Base-by-base conservation (phyloP, 2,113 vertebrate genomes). In the Phainopepla nitens region DNA sequence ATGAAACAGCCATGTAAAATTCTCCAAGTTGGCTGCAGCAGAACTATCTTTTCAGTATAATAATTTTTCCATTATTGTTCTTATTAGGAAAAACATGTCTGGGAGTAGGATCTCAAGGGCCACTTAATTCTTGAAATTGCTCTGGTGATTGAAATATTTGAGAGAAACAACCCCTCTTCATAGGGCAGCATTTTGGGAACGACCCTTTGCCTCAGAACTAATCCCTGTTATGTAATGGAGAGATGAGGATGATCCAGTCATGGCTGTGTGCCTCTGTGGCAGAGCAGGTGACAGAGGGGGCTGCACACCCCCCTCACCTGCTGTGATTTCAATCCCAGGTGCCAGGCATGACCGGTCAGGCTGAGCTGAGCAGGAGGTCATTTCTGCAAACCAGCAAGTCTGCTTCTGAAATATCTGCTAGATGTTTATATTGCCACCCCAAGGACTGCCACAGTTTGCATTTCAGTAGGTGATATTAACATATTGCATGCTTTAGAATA, bases 161-260 rank as follows among this genome's bases (percentile, higher is more conserved):
- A 87, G 33, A 70, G 49, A 45, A 83, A 61, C 41, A 45, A 7
- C 5, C 2, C 3, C 3, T 82, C n/a, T 68, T 72, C n/a, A 9
- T 11, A 60, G 27, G 39, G 28, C 44, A 92, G 31, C 10, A 24
- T 80, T 91, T 86, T 61, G 71, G 31, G 68, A 66, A 73, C 2
- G 9, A 42, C 7, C 8, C 3, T 9, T 27, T 76, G 17, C 19
- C 27, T 66, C 33, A 42, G 45, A 39, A 35, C 20, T 22, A 15
- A 51, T 60, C 13, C 2, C 4, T 29, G 60, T 44, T 4, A 1
- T 42, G 9, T 14, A 31, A 19, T 1, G 4, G 19, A 24, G 41
- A 56, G 21, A 19, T 29, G 49, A 13, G 4, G 6, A 9, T 14
- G 17, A 29, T 19, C 21, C 33, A 71, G 24, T 20, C 29, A 4